These are phyloP conservation scores for Phlogophora meticulosa DNA, from an alignment of 2,888 invertebrate genomes.

Conservation along the genomic window DNA sequence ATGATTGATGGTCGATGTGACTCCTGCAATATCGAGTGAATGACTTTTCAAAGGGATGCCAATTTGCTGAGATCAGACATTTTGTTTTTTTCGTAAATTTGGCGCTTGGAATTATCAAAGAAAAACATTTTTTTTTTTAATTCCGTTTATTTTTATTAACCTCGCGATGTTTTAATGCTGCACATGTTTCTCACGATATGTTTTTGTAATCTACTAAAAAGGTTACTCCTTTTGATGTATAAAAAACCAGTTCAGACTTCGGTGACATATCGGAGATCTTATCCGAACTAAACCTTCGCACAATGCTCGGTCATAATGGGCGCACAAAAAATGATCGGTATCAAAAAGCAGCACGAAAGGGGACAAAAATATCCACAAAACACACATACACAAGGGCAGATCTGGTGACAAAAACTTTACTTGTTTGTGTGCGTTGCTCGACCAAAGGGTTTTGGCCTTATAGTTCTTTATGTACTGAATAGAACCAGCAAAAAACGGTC, in stretches of 20 bases:
- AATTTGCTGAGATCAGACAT: constrained; percentile 71
- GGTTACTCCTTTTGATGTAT: constrained; percentile 84
- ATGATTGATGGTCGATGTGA: constrained; percentile 82
- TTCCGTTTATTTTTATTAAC: constrained; percentile 57
- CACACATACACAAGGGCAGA: constrained; percentile 75
- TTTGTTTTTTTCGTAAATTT: constrained; percentile 60
- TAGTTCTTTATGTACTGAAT: constrained; percentile 84
- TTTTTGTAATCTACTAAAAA: constrained; percentile 82
- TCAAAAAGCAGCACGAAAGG: constrained; percentile 87
- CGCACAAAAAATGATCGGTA: constrained; percentile 89
- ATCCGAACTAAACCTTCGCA: constrained; percentile 88
- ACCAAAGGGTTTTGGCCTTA: constrained; percentile 86
- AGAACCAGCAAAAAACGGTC: constrained; percentile 82
- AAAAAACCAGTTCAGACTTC: constrained; percentile 84
- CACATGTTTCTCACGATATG: constrained; percentile 75
- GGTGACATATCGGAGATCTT: constrained; percentile 90
- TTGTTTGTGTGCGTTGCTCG: constrained; percentile 79
- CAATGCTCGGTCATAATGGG: constrained; percentile 88
- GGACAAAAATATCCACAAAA: constrained; percentile 87
- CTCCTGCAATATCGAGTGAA: constrained; percentile 77
- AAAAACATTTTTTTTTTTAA: constrained; percentile 23
- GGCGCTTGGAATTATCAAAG: constrained; percentile 31
- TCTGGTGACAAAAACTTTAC: constrained; percentile 82
- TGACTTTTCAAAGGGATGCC: constrained; percentile 76
- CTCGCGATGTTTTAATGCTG: constrained; percentile 47